Conservation (phyloP, 2,797 vertebrate species). For the Octomys mimax region DNA sequence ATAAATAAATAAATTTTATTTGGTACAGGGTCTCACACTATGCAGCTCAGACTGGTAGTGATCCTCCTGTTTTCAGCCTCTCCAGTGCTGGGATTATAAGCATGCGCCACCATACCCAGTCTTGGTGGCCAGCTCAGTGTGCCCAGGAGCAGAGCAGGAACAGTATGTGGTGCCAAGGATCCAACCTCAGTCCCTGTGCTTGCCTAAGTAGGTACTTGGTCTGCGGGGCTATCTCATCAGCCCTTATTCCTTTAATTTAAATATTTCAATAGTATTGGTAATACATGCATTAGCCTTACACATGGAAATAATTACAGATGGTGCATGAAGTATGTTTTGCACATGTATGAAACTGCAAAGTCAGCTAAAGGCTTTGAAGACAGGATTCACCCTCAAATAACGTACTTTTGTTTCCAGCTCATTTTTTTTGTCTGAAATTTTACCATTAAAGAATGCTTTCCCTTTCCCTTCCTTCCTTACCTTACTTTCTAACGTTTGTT, state of each 20-base stretch:
- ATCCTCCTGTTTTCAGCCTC: no score
- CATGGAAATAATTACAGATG: not conserved
- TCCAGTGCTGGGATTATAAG: no score
- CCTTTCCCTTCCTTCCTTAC: not conserved
- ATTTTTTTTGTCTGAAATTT: constrained; percentile 37
- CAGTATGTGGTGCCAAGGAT: no score
- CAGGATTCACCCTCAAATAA: not conserved
- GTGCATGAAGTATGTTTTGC: not conserved
- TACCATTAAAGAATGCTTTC: not conserved
- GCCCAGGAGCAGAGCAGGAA: no score
- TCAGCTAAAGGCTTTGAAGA: constrained; percentile 6
- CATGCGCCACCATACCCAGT: no score
- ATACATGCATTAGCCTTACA: not conserved
- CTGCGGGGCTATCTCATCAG: no score
- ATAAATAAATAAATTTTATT: no score
- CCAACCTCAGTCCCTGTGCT: no score
- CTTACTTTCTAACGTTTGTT: not conserved
- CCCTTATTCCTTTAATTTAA: not conserved
- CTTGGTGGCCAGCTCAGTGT: no score
- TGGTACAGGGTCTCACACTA: no score
- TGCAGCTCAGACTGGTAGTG: no score
- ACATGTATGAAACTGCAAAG: not conserved
- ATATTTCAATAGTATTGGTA: not conserved
- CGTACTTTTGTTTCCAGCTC: not conserved
- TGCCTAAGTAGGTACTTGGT: no score